A percentile compares a stretch with the other conserved stretches of the same genome.
phyloP scores from a whole-genome alignment of 2,113 vertebrate genomes.

The Cariama cristata region DNA sequence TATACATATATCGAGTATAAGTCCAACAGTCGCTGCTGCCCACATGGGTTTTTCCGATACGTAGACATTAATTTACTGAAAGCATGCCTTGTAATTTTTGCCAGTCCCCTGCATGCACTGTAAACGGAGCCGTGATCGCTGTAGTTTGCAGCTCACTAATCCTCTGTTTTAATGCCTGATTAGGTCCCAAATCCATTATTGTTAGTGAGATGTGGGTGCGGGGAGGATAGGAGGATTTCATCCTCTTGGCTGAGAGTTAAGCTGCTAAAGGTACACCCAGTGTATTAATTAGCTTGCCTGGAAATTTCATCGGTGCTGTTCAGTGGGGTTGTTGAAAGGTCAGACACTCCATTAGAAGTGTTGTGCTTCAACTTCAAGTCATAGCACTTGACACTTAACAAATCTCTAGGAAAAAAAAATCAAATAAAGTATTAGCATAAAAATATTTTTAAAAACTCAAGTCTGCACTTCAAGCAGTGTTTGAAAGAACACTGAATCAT shows the following conservation, averaged over 20 bases:
- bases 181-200: constrained; percentile 52
- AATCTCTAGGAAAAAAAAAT: not conserved
- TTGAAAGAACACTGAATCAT: not conserved
- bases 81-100: not conserved
- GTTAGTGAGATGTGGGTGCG: constrained; percentile 33
- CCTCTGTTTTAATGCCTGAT: constrained; percentile 64
- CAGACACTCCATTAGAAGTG: not conserved
- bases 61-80: not conserved
- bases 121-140: not conserved
- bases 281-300: constrained; percentile 40
- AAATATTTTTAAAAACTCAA: not conserved
- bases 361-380: not conserved
- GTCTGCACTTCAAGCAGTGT: not conserved
- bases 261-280: not conserved
- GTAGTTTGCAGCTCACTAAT: constrained; percentile 23
- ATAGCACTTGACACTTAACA: not conserved
- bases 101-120: not conserved
- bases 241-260: constrained; percentile 21
- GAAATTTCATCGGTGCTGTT: not conserved
- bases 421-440: not conserved
- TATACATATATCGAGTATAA: not conserved
- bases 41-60: not conserved
- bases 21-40: not conserved
- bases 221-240: constrained; percentile 42
- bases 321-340: constrained; percentile 31